Evolutionary conservation across 2,113 vertebrate species (phyloP).

Genomic region (Aspidoscelis tigris): DNA sequence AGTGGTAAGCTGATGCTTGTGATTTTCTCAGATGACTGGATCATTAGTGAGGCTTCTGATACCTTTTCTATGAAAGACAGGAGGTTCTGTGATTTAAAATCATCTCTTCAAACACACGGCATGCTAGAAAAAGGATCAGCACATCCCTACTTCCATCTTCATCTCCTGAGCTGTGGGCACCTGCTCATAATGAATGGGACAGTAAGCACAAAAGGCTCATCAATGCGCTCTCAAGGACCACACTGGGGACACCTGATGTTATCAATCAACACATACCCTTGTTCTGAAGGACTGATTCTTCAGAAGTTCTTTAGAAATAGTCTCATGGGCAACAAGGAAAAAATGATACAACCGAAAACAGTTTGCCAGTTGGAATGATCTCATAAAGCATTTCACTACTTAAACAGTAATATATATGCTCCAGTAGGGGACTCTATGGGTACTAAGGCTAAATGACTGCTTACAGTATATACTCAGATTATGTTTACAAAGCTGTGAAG

Average conservation of each 20-base stretch:
- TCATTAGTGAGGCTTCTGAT: conserved; percentile 78
- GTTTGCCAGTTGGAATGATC: too few relatives aligned
- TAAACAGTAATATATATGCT: not conserved
- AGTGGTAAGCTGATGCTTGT: conserved; percentile 90
- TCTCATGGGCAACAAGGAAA: not conserved
- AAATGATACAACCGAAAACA: too few relatives aligned
- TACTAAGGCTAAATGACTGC: not conserved
- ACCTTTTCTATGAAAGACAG: conserved; percentile 76
- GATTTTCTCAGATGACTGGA: conserved; percentile 94
- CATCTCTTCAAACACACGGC: not conserved
- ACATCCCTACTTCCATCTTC: too few relatives aligned
- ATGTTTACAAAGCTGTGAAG: not conserved
- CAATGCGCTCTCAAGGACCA: too few relatives aligned
- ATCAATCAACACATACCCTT: too few relatives aligned
- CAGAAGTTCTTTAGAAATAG: not conserved
- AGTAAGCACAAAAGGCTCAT: too few relatives aligned
- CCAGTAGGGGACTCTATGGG: not conserved
- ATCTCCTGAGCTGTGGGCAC: too few relatives aligned
- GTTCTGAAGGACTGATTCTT: not conserved
- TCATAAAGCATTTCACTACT: not conserved
- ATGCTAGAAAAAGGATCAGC: not conserved
- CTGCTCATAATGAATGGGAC: too few relatives aligned
- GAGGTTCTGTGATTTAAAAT: conserved; percentile 21
- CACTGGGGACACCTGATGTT: too few relatives aligned
- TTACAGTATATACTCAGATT: not conserved